These are phyloP conservation scores for Entomobrya proxima DNA, from an alignment of 2,888 invertebrate species.

Conservation along the genomic window DNA sequence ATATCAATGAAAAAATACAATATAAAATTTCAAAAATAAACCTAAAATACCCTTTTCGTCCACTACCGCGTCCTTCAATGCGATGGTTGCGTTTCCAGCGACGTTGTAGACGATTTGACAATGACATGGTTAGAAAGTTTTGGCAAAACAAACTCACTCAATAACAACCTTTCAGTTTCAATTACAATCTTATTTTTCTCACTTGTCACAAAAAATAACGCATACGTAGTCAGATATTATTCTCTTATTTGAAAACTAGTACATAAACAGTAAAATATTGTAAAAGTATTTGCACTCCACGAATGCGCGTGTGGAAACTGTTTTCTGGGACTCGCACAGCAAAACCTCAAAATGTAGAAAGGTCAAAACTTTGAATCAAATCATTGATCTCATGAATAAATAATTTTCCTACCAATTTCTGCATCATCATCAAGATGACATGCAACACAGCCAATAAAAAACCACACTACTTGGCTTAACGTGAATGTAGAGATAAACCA, in stretches of 20 bases:
- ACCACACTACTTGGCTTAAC: neutral
- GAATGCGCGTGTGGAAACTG: too few species aligned
- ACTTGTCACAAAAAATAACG: neutral
- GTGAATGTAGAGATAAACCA: too few species aligned
- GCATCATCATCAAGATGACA: neutral
- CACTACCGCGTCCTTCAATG: conserved; percentile 45
- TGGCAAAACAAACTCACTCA: neutral
- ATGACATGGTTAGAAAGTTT: conserved; percentile 23
- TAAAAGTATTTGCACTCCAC: too few species aligned
- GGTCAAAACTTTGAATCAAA: neutral
- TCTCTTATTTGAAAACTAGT: too few species aligned
- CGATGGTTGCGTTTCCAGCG: conserved; percentile 61
- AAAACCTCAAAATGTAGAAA: neutral
- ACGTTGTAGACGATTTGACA: conserved; percentile 43
- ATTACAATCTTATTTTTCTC: neutral
- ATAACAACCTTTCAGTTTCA: neutral
- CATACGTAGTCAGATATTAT: neutral
- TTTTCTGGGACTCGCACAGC: too few species aligned
- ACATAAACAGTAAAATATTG: neutral
- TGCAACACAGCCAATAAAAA: neutral
- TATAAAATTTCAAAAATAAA: neutral
- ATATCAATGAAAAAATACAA: neutral
- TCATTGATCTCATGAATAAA: neutral
- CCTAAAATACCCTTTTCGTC: conserved; percentile 52
- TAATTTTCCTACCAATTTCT: neutral